phyloP scores from a whole-genome alignment of 2,113 vertebrate genomes.

The Syrrhaptes paradoxus region DNA sequence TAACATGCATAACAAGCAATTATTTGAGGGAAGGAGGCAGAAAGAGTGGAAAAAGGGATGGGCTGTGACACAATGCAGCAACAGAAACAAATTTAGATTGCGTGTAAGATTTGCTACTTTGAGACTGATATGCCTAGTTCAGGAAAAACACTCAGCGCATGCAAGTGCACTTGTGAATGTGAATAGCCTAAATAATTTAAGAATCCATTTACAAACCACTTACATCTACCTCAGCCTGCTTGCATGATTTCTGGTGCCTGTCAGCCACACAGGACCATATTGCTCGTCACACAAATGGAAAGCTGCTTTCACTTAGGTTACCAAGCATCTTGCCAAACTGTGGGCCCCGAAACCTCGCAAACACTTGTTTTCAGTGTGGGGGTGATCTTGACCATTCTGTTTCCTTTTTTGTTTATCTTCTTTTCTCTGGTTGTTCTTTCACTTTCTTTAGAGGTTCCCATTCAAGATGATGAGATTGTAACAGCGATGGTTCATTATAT shows the following conservation, averaged over 20 bases:
- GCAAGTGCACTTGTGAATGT: not conserved
- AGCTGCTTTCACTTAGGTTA: not conserved
- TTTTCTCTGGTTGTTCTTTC: not conserved
- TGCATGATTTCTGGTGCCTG: not conserved
- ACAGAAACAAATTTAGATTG: not conserved
- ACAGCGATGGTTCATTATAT: not conserved
- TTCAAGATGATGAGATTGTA: not conserved
- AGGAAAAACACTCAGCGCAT: not conserved
- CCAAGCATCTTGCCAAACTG: not conserved
- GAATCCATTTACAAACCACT: not conserved
- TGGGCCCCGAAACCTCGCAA: rapidly evolving
- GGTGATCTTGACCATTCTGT: not conserved
- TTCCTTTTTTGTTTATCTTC: not conserved
- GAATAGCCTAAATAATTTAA: not conserved
- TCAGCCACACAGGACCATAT: not conserved
- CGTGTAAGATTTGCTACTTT: not conserved
- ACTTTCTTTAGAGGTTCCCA: not conserved
- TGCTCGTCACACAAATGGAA: not conserved
- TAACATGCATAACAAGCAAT: not conserved
- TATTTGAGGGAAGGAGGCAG: not conserved
- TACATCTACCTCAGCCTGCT: not conserved
- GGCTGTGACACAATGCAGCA: not conserved
- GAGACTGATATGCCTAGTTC: not conserved
- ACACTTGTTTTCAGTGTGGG: not conserved
- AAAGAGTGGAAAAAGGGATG: not conserved